Percentiles rank a stretch among this genome's conserved stretches.
These are phyloP conservation scores for Doris montereyensis DNA, from an alignment of 2,888 invertebrate genomes.

Conservation along the genomic window DNA sequence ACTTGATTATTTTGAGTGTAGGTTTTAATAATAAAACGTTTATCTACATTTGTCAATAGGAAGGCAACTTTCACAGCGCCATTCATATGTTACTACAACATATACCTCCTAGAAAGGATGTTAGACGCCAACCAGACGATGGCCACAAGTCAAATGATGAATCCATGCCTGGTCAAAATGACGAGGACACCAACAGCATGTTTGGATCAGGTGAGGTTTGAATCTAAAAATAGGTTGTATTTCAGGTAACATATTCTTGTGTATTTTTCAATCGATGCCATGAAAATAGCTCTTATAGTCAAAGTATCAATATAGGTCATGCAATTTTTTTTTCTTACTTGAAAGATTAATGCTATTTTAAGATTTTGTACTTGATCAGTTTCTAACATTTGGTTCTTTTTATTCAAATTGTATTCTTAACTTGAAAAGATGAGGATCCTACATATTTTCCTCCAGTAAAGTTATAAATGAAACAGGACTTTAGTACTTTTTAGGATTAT, in stretches of 20 bases:
- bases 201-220: constrained; percentile 16
- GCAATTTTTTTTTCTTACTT: too few relatives aligned
- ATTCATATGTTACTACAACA: constrained; percentile 68
- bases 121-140: neutral
- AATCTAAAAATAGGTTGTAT: too few relatives aligned
- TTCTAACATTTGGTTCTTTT: too few relatives aligned
- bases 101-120: constrained; percentile 54
- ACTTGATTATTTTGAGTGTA: too few relatives aligned
- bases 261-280: too few relatives aligned
- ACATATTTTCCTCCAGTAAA: neutral
- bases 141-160: constrained; percentile 2
- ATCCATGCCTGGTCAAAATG: neutral
- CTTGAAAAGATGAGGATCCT: too few relatives aligned
- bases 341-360: too few relatives aligned
- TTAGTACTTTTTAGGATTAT: neutral
- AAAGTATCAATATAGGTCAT: too few relatives aligned
- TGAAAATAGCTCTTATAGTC: too few relatives aligned
- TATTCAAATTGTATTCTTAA: too few relatives aligned
- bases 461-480: neutral
- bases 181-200: constrained; percentile 9
- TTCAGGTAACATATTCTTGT: too few relatives aligned
- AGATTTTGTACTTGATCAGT: too few relatives aligned
- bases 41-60: constrained; percentile 51
- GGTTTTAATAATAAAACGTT: neutral
- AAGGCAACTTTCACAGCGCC: constrained; percentile 65